phyloP scores from a whole-genome alignment of 2,113 vertebrate genomes.

The Smithornis capensis region DNA sequence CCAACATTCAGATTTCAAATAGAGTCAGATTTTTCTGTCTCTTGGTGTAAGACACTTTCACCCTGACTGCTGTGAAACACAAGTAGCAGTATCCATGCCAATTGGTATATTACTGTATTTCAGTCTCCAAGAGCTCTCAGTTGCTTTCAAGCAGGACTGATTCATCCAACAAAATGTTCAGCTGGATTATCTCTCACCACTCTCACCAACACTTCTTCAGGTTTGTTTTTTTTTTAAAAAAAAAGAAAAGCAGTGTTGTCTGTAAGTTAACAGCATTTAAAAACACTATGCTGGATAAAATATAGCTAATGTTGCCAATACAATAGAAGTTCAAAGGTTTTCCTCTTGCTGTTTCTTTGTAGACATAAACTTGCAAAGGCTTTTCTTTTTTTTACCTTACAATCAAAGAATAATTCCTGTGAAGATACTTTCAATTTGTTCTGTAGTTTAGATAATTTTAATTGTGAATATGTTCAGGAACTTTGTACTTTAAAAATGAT shows the following conservation, averaged over 20 bases:
- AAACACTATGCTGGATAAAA: background rate
- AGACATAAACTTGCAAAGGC: background rate
- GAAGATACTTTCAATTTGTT: background rate
- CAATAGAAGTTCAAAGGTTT: constrained; percentile 9
- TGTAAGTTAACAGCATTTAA: constrained; percentile 16
- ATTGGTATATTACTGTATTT: background rate
- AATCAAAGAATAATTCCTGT: constrained; percentile 7
- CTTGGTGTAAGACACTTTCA: background rate
- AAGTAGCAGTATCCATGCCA: background rate
- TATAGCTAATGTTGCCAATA: constrained; percentile 5
- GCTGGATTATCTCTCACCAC: background rate
- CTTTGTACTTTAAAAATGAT: background rate
- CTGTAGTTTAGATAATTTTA: background rate
- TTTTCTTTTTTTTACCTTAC: background rate
- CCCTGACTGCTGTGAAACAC: background rate
- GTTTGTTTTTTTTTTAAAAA: too few relatives aligned
- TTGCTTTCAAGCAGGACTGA: constrained; percentile 21
- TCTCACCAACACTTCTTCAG: background rate
- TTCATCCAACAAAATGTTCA: constrained; percentile 28
- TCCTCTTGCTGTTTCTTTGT: background rate
- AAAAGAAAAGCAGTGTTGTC: background rate
- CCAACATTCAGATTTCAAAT: background rate
- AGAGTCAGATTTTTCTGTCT: background rate
- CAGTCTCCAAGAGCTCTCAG: constrained; percentile 3
- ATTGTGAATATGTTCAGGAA: background rate